A percentile compares a stretch with the other conserved stretches of the same genome.
These are phyloP conservation scores for Gastrophysa polygoni DNA, from an alignment of 2,888 invertebrate species.

Conservation along the genomic window DNA sequence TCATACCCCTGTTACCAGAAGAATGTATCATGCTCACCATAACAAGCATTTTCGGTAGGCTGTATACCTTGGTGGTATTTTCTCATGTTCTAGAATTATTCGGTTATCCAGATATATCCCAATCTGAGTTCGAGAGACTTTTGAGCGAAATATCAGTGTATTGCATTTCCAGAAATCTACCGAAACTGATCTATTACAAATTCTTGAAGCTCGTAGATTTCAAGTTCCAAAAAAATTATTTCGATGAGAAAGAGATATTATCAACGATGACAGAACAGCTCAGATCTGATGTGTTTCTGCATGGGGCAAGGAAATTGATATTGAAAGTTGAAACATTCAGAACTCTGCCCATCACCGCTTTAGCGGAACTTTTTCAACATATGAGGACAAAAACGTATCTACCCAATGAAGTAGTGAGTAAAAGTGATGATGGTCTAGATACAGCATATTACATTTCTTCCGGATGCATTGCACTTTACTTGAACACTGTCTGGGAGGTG, in stretches of 20 bases:
- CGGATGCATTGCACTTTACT: constrained; percentile 25
- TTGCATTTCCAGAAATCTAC: neutral
- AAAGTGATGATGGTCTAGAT: constrained; percentile 15
- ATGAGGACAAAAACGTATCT: constrained; percentile 19
- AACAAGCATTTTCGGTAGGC: neutral
- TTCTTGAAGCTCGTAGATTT: constrained; percentile 18
- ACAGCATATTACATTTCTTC: constrained; percentile 19
- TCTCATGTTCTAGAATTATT: neutral
- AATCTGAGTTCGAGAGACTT: neutral
- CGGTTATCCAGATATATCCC: neutral
- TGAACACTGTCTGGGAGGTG: constrained; percentile 17
- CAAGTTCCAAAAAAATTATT: constrained; percentile 27
- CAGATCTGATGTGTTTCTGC: constrained; percentile 21
- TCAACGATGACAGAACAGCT: constrained; percentile 20
- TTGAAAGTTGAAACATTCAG: constrained; percentile 23
- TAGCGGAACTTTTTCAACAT: constrained; percentile 20
- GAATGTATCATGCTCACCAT: neutral
- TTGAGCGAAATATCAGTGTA: neutral
- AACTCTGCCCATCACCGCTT: constrained; percentile 19
- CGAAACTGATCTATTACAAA: neutral
- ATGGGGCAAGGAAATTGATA: constrained; percentile 24
- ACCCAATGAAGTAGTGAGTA: constrained; percentile 23
- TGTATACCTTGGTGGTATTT: neutral
- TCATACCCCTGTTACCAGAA: neutral
- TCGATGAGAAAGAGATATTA: constrained; percentile 28